phyloP scores from a whole-genome alignment of 2,888 invertebrate species.

The Latheticus oryzae region DNA sequence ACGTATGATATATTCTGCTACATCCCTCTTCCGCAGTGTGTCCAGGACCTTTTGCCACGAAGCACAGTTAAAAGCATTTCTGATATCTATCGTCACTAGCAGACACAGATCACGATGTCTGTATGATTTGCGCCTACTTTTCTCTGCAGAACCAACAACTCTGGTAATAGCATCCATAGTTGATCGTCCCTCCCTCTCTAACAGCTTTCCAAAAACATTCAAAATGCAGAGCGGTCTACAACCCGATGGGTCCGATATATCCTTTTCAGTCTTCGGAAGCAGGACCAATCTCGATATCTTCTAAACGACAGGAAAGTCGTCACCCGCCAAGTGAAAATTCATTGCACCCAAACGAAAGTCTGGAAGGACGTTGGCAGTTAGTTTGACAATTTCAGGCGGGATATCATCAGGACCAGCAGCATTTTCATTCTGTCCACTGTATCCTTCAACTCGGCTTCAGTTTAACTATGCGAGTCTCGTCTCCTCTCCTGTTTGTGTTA shows the following conservation, averaged over 20 bases:
- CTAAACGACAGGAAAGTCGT: conserved; percentile 28
- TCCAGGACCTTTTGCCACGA: conserved; percentile 30
- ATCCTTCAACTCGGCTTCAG: too few species aligned
- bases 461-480: too few species aligned
- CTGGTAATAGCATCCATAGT: conserved; percentile 32
- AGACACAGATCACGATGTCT: conserved; percentile 24
- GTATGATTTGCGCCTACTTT: too few species aligned
- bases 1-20: conserved; percentile 19
- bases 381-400: conserved; percentile 24
- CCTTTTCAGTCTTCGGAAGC: too few species aligned
- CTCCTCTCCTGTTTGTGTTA: too few species aligned
- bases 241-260: neutral
- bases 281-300: conserved; percentile 34
- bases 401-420: conserved; percentile 40
- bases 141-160: conserved; percentile 14
- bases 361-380: conserved; percentile 2
- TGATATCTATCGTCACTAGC: conserved; percentile 38
- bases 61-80: conserved; percentile 41
- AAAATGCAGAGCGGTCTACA: conserved; percentile 15
- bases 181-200: conserved; percentile 19
- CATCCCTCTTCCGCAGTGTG: conserved; percentile 12
- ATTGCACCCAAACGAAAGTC: neutral
- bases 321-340: conserved; percentile 12
- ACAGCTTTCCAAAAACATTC: conserved; percentile 1
- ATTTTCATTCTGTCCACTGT: conserved; percentile 26